A percentile compares a stretch with the other conserved stretches of the same genome.
Evolutionary conservation across 2,888 invertebrate species (phyloP).

Genomic region (Odontocolon sp.): DNA sequence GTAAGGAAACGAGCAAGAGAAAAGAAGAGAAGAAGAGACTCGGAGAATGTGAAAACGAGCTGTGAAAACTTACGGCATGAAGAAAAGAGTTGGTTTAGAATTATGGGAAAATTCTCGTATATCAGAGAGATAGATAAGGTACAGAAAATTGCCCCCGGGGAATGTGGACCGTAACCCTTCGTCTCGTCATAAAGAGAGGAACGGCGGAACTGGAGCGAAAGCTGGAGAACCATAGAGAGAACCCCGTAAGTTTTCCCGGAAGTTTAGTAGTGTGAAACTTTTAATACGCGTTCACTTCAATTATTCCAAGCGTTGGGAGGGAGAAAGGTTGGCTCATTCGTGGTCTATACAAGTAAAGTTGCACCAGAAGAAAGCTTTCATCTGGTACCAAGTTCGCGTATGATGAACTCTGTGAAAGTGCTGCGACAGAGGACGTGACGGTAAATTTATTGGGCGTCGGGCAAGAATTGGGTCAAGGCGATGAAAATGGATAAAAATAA

Average conservation of each 20-base stretch:
- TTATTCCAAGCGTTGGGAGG: constrained; percentile 34
- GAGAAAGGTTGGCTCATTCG: neutral
- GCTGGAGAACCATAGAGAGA: neutral
- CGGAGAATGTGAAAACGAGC: neutral
- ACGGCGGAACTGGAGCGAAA: constrained; percentile 26
- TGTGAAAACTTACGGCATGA: neutral
- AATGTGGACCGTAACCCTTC: neutral
- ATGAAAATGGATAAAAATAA: neutral
- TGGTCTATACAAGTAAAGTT: neutral
- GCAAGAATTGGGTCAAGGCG: constrained; percentile 2
- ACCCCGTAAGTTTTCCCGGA: constrained; percentile 10
- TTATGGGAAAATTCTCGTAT: neutral
- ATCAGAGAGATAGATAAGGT: constrained; percentile 6
- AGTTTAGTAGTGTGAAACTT: constrained; percentile 46
- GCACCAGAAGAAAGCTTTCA: constrained; percentile 1
- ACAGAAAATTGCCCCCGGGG: neutral
- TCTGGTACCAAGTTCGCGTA: constrained; percentile 26
- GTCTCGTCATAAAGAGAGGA: neutral
- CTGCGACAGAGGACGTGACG: neutral
- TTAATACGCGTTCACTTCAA: constrained; percentile 45
- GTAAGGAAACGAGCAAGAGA: neutral
- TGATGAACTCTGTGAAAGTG: constrained; percentile 17
- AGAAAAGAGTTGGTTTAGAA: constrained; percentile 1
- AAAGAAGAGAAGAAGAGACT: neutral
- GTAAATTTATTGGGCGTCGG: constrained; percentile 8